Percentiles rank a stretch among this genome's conserved stretches.
Conservation (phyloP, 92 coral and sea anemone genomes). For the Scolanthus callimorphus region DNA sequence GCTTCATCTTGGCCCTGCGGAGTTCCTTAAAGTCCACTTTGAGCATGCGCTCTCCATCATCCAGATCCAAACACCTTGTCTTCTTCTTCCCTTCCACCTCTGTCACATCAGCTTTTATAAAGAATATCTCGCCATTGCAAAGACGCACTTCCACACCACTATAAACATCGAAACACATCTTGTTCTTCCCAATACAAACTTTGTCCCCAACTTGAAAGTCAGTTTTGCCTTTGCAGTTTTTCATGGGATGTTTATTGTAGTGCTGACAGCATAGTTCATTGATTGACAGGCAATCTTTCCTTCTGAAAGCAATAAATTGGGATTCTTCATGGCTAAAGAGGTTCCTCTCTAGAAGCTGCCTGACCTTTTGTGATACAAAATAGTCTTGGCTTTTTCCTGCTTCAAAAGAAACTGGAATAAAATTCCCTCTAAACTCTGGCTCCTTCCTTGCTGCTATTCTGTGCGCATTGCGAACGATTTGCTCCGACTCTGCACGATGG, state of each 20-base stretch:
- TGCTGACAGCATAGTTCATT: slow-evolving; percentile 31
- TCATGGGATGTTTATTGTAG: slow-evolving; percentile 26
- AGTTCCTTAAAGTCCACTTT: slow-evolving; percentile 23
- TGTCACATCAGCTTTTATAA: slow-evolving; percentile 4
- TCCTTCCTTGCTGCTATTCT: slow-evolving; percentile 12
- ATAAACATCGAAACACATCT: slow-evolving; percentile 15
- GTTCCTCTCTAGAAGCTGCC: slow-evolving; percentile 5
- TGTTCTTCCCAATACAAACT: slow-evolving; percentile 30
- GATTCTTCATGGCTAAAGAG: slow-evolving; percentile 14
- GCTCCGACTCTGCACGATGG: slow-evolving; percentile 38
- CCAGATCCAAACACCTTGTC: slow-evolving; percentile 16
- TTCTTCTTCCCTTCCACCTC: slow-evolving; percentile 18
- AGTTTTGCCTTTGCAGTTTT: slow-evolving; percentile 14
- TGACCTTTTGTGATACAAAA: slow-evolving; percentile 7
- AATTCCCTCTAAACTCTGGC: slow-evolving; percentile 15
- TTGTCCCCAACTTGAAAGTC: slow-evolving; percentile 31
- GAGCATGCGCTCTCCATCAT: slow-evolving; percentile 20
- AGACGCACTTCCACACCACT: background rate
- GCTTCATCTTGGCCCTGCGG: slow-evolving; percentile 23
- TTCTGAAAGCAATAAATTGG: slow-evolving; percentile 36
- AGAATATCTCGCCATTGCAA: slow-evolving; percentile 39
- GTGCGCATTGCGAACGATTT: slow-evolving; percentile 22
- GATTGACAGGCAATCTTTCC: slow-evolving; percentile 16
- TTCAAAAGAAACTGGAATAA: slow-evolving; percentile 4
- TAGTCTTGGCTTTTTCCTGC: background rate